phyloP scores from a whole-genome alignment of 2,797 vertebrate genomes.

The Scolopax bukidnonensis region DNA sequence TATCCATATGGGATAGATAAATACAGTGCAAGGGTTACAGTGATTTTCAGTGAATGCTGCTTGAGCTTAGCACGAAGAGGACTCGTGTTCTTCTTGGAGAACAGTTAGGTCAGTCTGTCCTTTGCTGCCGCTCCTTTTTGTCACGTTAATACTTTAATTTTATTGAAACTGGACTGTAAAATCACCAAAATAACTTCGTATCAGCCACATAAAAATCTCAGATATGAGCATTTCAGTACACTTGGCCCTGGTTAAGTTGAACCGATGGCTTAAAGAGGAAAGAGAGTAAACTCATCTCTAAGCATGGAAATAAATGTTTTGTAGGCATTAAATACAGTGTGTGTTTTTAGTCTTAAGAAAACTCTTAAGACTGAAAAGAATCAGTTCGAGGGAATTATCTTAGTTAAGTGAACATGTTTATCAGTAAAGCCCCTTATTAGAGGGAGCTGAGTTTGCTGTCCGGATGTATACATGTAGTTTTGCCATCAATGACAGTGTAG shows the following conservation, averaged over 20 bases:
- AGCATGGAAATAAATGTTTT: neutral
- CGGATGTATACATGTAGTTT: neutral
- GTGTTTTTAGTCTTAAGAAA: neutral
- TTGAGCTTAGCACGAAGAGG: neutral
- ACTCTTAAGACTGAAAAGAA: neutral
- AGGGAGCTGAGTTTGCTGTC: neutral
- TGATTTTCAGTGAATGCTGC: neutral
- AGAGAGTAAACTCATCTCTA: neutral
- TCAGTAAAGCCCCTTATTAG: neutral
- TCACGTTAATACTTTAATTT: neutral
- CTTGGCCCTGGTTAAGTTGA: neutral
- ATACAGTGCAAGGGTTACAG: fast-evolving
- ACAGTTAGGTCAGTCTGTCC: neutral
- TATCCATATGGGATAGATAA: neutral
- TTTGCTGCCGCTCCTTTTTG: neutral
- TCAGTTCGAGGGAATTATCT: neutral
- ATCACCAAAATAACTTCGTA: neutral
- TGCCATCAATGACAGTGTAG: neutral
- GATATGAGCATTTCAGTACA: neutral
- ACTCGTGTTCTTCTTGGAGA: neutral
- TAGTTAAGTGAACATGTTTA: neutral
- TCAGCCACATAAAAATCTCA: neutral
- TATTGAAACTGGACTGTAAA: neutral
- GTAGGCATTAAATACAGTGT: neutral
- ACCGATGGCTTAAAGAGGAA: neutral